A percentile compares a stretch with the other conserved stretches of the same genome.
phyloP scores from a whole-genome alignment of 2,888 invertebrate species.

The Agelastica alni region DNA sequence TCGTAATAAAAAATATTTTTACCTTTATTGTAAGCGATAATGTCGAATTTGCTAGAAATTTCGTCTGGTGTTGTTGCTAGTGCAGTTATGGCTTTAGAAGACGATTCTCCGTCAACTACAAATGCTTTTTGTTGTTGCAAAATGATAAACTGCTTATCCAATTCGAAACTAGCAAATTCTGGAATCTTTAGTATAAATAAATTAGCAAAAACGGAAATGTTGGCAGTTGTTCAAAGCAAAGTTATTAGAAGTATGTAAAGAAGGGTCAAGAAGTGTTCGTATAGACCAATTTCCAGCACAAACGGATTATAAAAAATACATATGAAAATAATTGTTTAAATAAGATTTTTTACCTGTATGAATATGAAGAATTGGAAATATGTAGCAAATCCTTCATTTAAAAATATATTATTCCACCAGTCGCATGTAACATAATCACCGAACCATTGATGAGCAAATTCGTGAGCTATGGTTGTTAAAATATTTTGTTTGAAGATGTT shows the following conservation, averaged over 20 bases:
- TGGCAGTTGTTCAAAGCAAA: no score
- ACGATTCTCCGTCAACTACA: constrained; percentile 26
- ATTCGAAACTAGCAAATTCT: constrained; percentile 29
- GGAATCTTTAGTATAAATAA: constrained; percentile 20
- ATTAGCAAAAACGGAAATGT: background rate
- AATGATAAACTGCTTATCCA: constrained; percentile 39
- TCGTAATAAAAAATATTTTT: background rate
- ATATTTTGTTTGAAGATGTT: constrained; percentile 66
- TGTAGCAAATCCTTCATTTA: constrained; percentile 76
- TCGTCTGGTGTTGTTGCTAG: constrained; percentile 59
- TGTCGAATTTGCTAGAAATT: constrained; percentile 62
- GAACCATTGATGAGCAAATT: constrained; percentile 83
- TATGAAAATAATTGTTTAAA: constrained; percentile 6
- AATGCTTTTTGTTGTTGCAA: constrained; percentile 35
- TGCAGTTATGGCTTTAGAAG: constrained; percentile 59
- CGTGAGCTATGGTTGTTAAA: constrained; percentile 73
- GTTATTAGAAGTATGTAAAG: background rate
- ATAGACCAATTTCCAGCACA: background rate
- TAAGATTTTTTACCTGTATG: constrained; percentile 32
- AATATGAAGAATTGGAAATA: constrained; percentile 70
- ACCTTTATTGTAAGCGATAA: constrained; percentile 69
- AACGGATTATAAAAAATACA: background rate
- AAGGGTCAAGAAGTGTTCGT: background rate
- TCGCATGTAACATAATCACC: constrained; percentile 76
- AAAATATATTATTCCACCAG: constrained; percentile 77